Percentiles rank a stretch among this genome's conserved stretches.
Conservation (phyloP, 2,113 vertebrate species). For the Scalopus aquaticus region DNA sequence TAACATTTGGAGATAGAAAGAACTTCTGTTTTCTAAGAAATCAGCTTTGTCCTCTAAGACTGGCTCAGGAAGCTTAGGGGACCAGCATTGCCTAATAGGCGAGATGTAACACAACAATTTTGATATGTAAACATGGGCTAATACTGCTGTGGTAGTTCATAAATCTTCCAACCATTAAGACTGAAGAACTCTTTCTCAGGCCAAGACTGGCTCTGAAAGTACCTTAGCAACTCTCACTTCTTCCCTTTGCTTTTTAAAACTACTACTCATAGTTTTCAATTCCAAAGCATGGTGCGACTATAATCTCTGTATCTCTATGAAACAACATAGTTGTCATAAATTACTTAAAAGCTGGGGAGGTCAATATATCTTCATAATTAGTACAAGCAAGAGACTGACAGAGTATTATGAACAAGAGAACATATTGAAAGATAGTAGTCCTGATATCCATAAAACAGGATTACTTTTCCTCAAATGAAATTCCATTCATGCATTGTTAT, state of each 20-base stretch:
- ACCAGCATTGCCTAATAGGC: neutral
- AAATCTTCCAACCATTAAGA: neutral
- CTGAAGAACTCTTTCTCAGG: neutral
- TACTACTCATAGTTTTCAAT: neutral
- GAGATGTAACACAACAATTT: neutral
- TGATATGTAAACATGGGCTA: neutral
- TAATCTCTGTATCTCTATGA: neutral
- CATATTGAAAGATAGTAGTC: neutral
- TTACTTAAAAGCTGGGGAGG: neutral
- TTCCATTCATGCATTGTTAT: neutral
- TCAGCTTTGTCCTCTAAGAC: neutral
- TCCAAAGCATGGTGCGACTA: neutral
- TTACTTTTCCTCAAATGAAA: neutral
- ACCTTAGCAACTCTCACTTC: neutral
- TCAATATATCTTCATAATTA: neutral
- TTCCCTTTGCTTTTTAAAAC: neutral
- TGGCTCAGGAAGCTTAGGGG: neutral
- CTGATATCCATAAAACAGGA: neutral
- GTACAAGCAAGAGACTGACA: neutral
- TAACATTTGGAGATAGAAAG: neutral
- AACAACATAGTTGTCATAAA: slow-evolving; percentile 9
- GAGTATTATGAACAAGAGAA: neutral
- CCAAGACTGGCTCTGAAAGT: neutral
- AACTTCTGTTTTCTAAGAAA: neutral
- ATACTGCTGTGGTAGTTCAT: neutral